phyloP scores from a whole-genome alignment of 2,113 vertebrate species.

The Gnathonemus echidnorhynchus region DNA sequence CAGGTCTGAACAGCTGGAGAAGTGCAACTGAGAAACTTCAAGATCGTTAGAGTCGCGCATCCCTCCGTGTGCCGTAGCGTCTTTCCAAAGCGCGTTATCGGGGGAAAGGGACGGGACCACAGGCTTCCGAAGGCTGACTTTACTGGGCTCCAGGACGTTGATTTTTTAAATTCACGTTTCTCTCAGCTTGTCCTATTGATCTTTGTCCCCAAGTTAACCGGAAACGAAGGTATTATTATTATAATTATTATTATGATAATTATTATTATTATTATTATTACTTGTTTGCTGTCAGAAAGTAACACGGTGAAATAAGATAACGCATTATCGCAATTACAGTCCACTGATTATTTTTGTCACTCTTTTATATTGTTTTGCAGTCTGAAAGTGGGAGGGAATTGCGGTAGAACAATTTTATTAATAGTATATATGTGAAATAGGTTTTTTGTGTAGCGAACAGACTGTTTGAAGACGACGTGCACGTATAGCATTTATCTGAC shows the following conservation, averaged over 20 bases:
- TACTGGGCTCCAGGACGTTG: not conserved
- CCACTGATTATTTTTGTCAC: not conserved
- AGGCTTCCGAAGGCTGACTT: not conserved
- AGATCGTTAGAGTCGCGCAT: not conserved
- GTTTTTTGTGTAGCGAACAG: not conserved
- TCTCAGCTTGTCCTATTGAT: not conserved
- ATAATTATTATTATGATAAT: too few species aligned
- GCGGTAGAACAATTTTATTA: not conserved
- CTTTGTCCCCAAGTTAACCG: not conserved
- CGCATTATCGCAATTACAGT: not conserved
- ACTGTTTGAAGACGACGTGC: not conserved
- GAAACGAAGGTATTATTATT: not conserved
- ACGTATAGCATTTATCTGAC: not conserved
- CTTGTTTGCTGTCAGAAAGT: not conserved
- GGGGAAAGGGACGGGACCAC: not conserved
- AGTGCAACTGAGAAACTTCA: not conserved
- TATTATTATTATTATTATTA: not conserved
- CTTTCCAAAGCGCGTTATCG: not conserved
- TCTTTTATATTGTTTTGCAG: not conserved
- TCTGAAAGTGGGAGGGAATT: not conserved
- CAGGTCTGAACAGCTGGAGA: not conserved
- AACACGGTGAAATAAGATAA: not conserved
- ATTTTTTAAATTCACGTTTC: not conserved
- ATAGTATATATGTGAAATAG: not conserved
- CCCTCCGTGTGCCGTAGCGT: not conserved